These are phyloP conservation scores for Pantherophis guttatus DNA, from an alignment of 2,113 vertebrate species.

Conservation along the genomic window DNA sequence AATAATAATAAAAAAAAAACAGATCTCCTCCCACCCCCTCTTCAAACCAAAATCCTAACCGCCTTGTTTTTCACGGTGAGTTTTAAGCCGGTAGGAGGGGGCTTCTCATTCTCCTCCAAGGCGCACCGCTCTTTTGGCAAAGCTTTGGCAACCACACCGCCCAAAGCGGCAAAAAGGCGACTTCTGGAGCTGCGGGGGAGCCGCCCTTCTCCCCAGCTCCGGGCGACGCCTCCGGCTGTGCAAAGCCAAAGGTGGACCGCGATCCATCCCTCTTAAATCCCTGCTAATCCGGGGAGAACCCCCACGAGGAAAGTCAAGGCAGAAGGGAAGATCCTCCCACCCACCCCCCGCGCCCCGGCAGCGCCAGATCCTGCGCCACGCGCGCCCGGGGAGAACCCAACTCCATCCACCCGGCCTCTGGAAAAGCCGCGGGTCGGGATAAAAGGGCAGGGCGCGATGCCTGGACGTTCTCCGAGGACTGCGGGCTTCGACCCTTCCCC, in stretches of 20 bases:
- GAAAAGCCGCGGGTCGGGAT: neutral
- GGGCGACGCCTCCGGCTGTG: neutral
- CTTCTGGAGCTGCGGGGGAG: neutral
- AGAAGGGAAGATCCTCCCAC: neutral
- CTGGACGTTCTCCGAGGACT: neutral
- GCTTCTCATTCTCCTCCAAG: neutral
- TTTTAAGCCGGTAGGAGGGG: neutral
- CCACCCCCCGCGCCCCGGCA: too few species aligned
- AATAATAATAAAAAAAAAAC: neutral
- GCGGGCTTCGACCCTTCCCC: neutral
- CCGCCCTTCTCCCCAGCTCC: neutral
- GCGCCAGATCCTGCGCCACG: too few species aligned
- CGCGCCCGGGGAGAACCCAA: neutral
- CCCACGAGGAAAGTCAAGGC: neutral
- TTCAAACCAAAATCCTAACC: neutral
- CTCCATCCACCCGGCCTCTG: neutral
- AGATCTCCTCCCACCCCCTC: neutral
- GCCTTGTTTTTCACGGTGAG: neutral
- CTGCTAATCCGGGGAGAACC: neutral
- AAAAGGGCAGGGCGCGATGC: neutral
- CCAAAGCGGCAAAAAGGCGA: neutral
- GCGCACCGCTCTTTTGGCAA: neutral
- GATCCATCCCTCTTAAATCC: neutral
- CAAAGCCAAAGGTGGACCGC: neutral
- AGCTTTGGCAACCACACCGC: neutral